Conservation (phyloP, 2,797 vertebrate genomes). For the Brachyrhaphis roseni region DNA sequence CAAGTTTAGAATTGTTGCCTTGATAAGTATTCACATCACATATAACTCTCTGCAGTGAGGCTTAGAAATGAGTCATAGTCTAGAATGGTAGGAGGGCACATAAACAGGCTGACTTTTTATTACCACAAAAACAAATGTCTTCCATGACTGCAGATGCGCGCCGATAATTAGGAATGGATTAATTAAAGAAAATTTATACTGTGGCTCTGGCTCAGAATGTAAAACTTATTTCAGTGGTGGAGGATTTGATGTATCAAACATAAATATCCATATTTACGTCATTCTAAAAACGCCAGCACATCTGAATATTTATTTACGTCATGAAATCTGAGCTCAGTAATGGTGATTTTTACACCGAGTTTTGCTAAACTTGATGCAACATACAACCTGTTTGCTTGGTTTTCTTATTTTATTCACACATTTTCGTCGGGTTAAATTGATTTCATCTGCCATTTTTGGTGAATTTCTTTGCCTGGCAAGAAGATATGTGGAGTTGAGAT, state of each 20-base stretch:
- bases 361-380: not conserved
- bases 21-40: slow-evolving; percentile 82
- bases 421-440: not conserved
- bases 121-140: slow-evolving; percentile 73
- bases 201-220: slow-evolving; percentile 13
- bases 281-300: not conserved
- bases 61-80: slow-evolving; percentile 82
- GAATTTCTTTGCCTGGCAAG: not conserved
- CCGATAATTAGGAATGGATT: slow-evolving; percentile 55
- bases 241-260: slow-evolving; percentile 16
- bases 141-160: slow-evolving; percentile 44
- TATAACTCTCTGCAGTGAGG: slow-evolving; percentile 78
- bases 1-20: slow-evolving; percentile 73
- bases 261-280: not conserved
- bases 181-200: slow-evolving; percentile 50
- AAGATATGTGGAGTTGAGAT: not conserved
- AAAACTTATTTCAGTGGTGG: slow-evolving; percentile 13
- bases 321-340: not conserved
- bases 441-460: not conserved
- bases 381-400: not conserved
- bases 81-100: slow-evolving; percentile 79
- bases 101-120: slow-evolving; percentile 78
- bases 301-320: not conserved
- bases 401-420: not conserved
- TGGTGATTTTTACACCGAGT: not conserved